These are phyloP conservation scores for Heterodera carotae DNA, from an alignment of 1,140 invertebrate genomes.

Conservation along the genomic window DNA sequence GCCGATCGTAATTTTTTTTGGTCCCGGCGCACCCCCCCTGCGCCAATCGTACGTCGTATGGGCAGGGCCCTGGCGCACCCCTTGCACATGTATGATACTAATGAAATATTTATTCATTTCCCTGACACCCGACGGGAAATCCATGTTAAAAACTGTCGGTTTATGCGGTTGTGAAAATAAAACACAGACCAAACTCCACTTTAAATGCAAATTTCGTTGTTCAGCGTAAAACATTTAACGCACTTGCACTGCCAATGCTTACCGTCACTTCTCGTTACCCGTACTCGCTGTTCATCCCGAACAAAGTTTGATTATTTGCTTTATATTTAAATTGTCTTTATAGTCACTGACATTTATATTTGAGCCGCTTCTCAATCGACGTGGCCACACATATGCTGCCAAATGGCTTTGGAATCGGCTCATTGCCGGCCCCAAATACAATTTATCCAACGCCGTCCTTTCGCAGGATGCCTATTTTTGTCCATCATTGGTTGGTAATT, in stretches of 20 bases:
- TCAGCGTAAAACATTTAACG: slow-evolving; percentile 58
- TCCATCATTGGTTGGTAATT: slow-evolving; percentile 41
- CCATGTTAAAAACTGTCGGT: too few species aligned
- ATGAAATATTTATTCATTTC: too few species aligned
- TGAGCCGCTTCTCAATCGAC: slow-evolving; percentile 26
- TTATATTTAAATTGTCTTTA: background rate
- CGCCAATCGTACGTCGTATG: too few species aligned
- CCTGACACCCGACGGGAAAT: too few species aligned
- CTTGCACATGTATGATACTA: too few species aligned
- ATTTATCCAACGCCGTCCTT: slow-evolving; percentile 57
- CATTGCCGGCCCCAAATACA: slow-evolving; percentile 60
- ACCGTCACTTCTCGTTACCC: slow-evolving; percentile 64
- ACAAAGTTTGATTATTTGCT: slow-evolving; percentile 25
- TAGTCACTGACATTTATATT: background rate
- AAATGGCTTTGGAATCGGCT: slow-evolving; percentile 65
- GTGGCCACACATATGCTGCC: slow-evolving; percentile 60
- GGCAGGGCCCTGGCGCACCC: too few species aligned
- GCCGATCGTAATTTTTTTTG: too few species aligned
- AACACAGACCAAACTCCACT: too few species aligned
- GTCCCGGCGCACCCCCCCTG: too few species aligned
- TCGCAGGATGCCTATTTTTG: slow-evolving; percentile 62
- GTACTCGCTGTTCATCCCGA: slow-evolving; percentile 55
- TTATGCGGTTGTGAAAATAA: too few species aligned
- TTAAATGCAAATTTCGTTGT: too few species aligned
- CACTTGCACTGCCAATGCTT: slow-evolving; percentile 59